Conservation (phyloP, 2,888 invertebrate genomes). For the Scaeva pyrastri region DNA sequence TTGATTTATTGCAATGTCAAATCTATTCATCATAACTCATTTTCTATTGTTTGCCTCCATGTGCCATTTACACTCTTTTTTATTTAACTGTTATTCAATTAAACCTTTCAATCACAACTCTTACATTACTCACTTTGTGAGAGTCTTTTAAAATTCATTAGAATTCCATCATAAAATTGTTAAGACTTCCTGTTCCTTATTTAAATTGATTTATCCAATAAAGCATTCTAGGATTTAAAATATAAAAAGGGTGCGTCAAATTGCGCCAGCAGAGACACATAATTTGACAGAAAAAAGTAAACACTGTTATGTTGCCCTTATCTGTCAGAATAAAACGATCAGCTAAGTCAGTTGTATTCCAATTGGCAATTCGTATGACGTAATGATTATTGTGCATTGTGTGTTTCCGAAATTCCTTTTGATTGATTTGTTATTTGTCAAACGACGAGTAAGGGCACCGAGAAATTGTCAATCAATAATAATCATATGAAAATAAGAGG, state of each 20-base stretch:
- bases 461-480: not conserved
- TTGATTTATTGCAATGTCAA: too few relatives aligned
- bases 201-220: slow-evolving; percentile 23
- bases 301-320: not conserved
- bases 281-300: slow-evolving; percentile 17
- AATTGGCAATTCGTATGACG: slow-evolving; percentile 6
- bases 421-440: slow-evolving; percentile 26
- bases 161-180: not conserved
- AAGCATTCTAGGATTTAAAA: not conserved
- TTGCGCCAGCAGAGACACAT: slow-evolving; percentile 21
- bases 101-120: too few relatives aligned
- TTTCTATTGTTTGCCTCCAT: too few relatives aligned
- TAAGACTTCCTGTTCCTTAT: slow-evolving; percentile 26
- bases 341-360: not conserved
- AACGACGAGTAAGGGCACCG: too few relatives aligned
- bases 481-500: slow-evolving; percentile 8
- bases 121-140: not conserved
- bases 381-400: not conserved
- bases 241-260: slow-evolving; percentile 11
- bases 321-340: slow-evolving; percentile 15
- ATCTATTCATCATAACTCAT: too few relatives aligned
- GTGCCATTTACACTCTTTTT: too few relatives aligned
- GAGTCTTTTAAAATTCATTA: not conserved
- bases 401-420: slow-evolving; percentile 4
- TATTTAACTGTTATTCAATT: too few relatives aligned